A percentile compares a stretch with the other conserved stretches of the same genome.
These are phyloP conservation scores for Orthosia gothica DNA, from an alignment of 2,888 invertebrate genomes.

Conservation along the genomic window DNA sequence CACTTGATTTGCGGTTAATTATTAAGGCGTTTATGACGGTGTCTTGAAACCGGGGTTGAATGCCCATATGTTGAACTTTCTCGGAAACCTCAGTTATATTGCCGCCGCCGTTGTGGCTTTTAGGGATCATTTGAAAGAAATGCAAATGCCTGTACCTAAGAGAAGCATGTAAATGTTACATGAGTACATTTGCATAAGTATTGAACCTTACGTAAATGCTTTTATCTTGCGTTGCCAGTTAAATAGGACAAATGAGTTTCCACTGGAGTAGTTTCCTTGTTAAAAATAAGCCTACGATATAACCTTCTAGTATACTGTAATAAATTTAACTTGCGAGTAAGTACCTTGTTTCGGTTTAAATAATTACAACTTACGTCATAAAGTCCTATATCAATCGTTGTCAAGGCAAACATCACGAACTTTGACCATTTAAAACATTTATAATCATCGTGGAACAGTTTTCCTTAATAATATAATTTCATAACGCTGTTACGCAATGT, in stretches of 20 bases:
- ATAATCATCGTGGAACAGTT: constrained; percentile 42
- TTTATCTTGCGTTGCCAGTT: constrained; percentile 17
- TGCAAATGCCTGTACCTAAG: constrained; percentile 23
- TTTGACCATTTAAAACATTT: constrained; percentile 41
- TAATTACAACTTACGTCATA: background rate
- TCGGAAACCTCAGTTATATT: background rate
- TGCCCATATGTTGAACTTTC: background rate
- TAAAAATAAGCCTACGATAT: background rate
- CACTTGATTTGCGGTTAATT: too few species aligned
- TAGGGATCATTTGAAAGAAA: constrained; percentile 47
- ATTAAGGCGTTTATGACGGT: too few species aligned
- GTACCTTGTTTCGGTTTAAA: background rate
- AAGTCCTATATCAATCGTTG: constrained; percentile 48
- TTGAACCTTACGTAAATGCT: constrained; percentile 51
- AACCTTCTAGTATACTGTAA: background rate
- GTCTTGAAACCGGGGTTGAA: too few species aligned
- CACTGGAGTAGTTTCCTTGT: background rate
- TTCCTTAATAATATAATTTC: constrained; percentile 58
- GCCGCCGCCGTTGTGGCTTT: background rate
- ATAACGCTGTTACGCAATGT: constrained; percentile 58
- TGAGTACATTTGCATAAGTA: constrained; percentile 56
- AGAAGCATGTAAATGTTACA: constrained; percentile 38
- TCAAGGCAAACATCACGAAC: constrained; percentile 44
- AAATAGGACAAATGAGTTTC: constrained; percentile 28
- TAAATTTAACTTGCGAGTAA: too few species aligned